Evolutionary conservation across 2,113 vertebrate genomes (phyloP).

Genomic region (Hippocampus barbouri): DNA sequence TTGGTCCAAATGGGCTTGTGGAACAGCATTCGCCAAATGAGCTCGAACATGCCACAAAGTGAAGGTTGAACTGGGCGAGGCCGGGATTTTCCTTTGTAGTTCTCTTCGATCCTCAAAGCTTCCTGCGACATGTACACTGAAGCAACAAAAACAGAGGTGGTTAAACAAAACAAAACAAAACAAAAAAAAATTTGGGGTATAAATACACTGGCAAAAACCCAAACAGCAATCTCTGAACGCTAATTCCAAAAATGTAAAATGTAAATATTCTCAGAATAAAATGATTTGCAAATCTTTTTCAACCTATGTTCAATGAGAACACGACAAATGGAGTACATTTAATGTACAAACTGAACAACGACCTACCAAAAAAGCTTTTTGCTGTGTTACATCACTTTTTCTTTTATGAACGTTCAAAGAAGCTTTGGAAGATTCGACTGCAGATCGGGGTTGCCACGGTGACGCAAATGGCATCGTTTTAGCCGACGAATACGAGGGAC

Average conservation of each 20-base stretch:
- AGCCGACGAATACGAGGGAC: neutral
- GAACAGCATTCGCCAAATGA: slow-evolving; percentile 76
- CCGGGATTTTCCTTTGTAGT: slow-evolving; percentile 8
- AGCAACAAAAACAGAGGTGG: slow-evolving; percentile 23
- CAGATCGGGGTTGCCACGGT: neutral
- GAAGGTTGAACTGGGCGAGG: slow-evolving; percentile 42
- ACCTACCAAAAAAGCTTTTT: too few relatives aligned
- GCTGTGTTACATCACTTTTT: too few relatives aligned
- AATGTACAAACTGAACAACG: too few relatives aligned
- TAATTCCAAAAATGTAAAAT: too few relatives aligned
- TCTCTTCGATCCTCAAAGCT: slow-evolving; percentile 48
- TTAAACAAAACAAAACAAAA: too few relatives aligned
- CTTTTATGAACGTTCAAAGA: too few relatives aligned
- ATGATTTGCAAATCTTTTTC: too few relatives aligned
- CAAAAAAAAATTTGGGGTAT: neutral
- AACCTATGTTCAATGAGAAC: too few relatives aligned
- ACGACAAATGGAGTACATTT: too few relatives aligned
- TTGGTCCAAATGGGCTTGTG: slow-evolving; percentile 76
- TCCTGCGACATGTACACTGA: slow-evolving; percentile 66
- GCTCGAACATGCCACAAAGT: slow-evolving; percentile 44
- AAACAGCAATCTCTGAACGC: neutral
- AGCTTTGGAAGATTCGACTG: neutral
- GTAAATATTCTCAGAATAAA: too few relatives aligned
- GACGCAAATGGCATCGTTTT: neutral
- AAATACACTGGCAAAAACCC: neutral